phyloP scores from a whole-genome alignment of 2,113 vertebrate species.

The Anser cygnoides region DNA sequence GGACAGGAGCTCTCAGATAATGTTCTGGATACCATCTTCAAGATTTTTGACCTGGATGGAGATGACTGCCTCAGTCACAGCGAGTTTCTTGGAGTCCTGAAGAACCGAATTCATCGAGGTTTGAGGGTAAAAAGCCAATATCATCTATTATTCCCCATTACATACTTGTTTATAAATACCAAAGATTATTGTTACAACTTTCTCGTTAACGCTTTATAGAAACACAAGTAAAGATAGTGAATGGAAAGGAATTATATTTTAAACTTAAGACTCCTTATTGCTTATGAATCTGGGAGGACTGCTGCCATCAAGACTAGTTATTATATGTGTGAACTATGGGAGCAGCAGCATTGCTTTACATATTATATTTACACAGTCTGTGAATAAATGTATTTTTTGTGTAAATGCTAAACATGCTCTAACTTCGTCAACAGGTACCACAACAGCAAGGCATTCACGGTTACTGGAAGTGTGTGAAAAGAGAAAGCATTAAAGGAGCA shows the following conservation, averaged over 20 bases:
- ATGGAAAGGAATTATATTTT: neutral
- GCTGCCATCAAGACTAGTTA: neutral
- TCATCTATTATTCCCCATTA: neutral
- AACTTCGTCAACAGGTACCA: slow-evolving; percentile 81
- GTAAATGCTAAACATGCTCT: slow-evolving; percentile 7
- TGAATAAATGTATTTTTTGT: neutral
- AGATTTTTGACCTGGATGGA: slow-evolving; percentile 95
- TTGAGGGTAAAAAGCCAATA: slow-evolving; percentile 83
- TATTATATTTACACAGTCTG: neutral
- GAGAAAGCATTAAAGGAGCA: slow-evolving; percentile 91
- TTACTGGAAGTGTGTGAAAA: slow-evolving; percentile 97
- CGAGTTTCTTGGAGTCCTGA: slow-evolving; percentile 92
- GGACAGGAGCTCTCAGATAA: slow-evolving; percentile 93
- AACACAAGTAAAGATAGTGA: neutral
- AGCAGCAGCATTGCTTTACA: neutral
- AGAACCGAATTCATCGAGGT: slow-evolving; percentile 91
- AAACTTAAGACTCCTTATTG: neutral
- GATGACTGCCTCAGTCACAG: slow-evolving; percentile 94
- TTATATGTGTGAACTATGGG: neutral
- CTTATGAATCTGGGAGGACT: neutral
- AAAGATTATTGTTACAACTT: neutral
- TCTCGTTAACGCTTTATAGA: neutral
- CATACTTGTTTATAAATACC: neutral
- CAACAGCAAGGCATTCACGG: slow-evolving; percentile 86
- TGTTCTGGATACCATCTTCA: slow-evolving; percentile 93